Evolutionary conservation across 2,113 vertebrate species (phyloP), one percentile per base, ranked within the genome.

Genomic region (Amphiprion percula): DNA sequence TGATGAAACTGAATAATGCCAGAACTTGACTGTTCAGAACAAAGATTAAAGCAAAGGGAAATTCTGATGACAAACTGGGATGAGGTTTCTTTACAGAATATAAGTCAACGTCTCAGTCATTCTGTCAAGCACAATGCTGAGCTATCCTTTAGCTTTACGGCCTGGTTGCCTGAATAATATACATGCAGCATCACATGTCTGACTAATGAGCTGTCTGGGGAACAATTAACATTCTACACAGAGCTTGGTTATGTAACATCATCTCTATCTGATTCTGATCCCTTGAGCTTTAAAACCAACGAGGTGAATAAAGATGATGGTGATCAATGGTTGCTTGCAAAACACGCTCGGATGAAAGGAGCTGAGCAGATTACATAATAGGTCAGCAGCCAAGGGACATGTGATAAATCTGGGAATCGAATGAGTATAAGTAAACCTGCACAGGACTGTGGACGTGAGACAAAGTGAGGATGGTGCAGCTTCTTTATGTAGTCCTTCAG

Each of bases 161-260:
- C 49, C 39, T 39, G 14, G 68, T 54, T 74, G 63, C 46, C 26
- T 68, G 61, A 68, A 16, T 26, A 68, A 59, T 17, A 76, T 64
- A 71, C 30, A 69, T 84, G 70, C 44, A 47, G 69, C 68, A 61
- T 66, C 62, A 77, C 74, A 71, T 62, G 74, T 77, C 76, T 71
- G 56, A 70, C 78, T 90, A 93, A 92, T 85, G 88, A 88, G 77
- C 81, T 86, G 83, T 74, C 84, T 17, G 47, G 87, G 82, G 86
- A 87, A 62, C 10, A 17, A 73, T 44, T 63, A 58, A 82, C 66
- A 87, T 79, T 86, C 69, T 62, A 44, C 44, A 75, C 9, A 81
- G 46, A 66, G 77, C 62, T 28, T 10, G 14, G 80, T 92, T 91
- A 91, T 68, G 70, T 64, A 93, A 91, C 75, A 12, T 37, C 37